These are phyloP conservation scores for Petroica traversi DNA, from an alignment of 2,113 vertebrate genomes.

Conservation along the genomic window DNA sequence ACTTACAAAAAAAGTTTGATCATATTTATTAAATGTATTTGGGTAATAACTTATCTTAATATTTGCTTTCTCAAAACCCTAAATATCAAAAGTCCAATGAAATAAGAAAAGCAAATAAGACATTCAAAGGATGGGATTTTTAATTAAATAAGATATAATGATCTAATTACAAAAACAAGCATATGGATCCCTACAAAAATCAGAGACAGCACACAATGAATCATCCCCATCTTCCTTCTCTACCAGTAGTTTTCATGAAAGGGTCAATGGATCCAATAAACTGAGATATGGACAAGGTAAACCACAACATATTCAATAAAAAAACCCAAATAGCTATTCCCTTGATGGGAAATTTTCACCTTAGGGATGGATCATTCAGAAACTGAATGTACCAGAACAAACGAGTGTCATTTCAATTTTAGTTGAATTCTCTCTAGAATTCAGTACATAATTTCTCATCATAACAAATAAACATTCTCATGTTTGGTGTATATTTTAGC, in stretches of 20 bases:
- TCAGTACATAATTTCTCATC: background rate
- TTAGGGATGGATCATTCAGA: background rate
- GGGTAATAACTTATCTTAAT: background rate
- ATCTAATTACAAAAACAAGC: background rate
- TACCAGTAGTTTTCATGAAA: background rate
- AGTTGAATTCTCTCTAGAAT: background rate
- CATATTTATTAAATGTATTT: background rate
- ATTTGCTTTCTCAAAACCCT: background rate
- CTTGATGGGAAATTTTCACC: background rate
- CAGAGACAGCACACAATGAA: background rate
- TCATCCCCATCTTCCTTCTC: background rate
- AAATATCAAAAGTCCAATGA: background rate
- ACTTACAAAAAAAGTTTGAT: background rate
- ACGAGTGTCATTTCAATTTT: background rate
- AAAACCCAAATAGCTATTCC: background rate
- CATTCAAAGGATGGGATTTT: background rate
- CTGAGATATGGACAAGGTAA: background rate
- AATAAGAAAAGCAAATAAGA: background rate
- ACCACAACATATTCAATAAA: background rate
- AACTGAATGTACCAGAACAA: background rate
- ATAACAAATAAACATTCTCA: constrained; percentile 17
- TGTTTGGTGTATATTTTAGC: background rate
- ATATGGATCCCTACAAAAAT: background rate
- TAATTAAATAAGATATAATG: background rate
- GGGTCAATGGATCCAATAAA: background rate